phyloP scores from a whole-genome alignment of 2,113 vertebrate genomes.

The Chamaetylas fuelleborni region DNA sequence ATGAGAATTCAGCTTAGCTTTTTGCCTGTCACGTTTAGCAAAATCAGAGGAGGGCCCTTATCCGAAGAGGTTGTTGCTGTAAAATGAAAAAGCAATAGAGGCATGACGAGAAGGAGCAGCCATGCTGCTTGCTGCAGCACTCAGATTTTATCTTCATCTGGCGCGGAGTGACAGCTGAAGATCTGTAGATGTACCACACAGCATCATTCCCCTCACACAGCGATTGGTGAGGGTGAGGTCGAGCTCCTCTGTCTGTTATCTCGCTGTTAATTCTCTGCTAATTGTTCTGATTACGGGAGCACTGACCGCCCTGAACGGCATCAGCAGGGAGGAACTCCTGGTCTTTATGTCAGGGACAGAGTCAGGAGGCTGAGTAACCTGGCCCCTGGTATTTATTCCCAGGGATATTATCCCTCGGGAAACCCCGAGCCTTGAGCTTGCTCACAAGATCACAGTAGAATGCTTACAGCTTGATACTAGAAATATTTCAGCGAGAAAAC shows the following conservation, averaged over 20 bases:
- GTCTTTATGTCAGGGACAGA: not conserved
- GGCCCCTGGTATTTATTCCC: not conserved
- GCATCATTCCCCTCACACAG: accelerated
- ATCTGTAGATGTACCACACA: not conserved
- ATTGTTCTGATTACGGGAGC: accelerated
- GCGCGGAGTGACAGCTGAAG: not conserved
- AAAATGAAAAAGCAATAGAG: not conserved
- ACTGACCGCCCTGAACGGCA: not conserved
- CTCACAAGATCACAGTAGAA: not conserved
- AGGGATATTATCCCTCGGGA: not conserved
- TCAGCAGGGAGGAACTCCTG: not conserved
- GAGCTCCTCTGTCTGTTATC: not conserved
- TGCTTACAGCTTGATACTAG: not conserved
- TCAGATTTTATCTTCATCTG: not conserved
- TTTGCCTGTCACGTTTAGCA: accelerated
- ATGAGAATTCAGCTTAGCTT: not conserved
- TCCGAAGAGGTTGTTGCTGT: not conserved
- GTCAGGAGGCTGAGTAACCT: not conserved
- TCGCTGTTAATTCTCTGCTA: not conserved
- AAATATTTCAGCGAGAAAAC: not conserved
- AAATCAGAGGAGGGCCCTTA: not conserved
- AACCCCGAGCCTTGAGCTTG: not conserved
- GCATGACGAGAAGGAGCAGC: not conserved
- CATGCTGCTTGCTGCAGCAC: not conserved
- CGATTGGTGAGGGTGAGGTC: not conserved